These are phyloP conservation scores for Apeltes quadracus DNA, from an alignment of 2,113 vertebrate genomes.

Conservation along the genomic window DNA sequence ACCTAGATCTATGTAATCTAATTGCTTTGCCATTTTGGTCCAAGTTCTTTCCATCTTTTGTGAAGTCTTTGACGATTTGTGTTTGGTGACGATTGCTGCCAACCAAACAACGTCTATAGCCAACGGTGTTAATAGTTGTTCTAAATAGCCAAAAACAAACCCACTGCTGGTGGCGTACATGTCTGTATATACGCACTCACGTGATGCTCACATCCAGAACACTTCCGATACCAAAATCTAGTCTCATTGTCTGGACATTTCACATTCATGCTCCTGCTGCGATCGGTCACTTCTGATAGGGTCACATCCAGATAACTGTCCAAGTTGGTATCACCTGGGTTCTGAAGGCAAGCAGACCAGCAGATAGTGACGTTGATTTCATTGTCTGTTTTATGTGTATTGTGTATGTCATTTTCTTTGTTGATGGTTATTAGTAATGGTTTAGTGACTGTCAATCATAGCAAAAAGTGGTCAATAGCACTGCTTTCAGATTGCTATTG, in stretches of 20 bases:
- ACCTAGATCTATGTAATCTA: too few species aligned
- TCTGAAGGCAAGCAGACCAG: neutral
- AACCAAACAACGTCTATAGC: too few species aligned
- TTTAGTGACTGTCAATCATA: neutral
- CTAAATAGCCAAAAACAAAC: neutral
- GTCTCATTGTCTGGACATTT: neutral
- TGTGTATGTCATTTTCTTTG: neutral
- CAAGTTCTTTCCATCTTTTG: too few species aligned
- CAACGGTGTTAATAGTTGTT: too few species aligned
- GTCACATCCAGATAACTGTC: neutral
- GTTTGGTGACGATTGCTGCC: too few species aligned
- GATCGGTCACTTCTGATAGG: neutral
- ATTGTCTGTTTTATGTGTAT: neutral
- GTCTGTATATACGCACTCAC: too few species aligned
- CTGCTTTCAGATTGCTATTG: neutral
- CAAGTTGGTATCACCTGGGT: neutral
- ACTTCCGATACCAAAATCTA: neutral
- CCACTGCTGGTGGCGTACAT: neutral
- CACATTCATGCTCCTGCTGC: neutral
- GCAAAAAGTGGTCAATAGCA: neutral
- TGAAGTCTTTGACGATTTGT: too few species aligned
- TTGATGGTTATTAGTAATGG: neutral
- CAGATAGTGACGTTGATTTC: neutral
- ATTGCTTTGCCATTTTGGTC: too few species aligned
- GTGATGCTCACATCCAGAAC: neutral